These are phyloP conservation scores for Cinclus cinclus DNA, from an alignment of 2,113 vertebrate genomes.

Conservation along the genomic window DNA sequence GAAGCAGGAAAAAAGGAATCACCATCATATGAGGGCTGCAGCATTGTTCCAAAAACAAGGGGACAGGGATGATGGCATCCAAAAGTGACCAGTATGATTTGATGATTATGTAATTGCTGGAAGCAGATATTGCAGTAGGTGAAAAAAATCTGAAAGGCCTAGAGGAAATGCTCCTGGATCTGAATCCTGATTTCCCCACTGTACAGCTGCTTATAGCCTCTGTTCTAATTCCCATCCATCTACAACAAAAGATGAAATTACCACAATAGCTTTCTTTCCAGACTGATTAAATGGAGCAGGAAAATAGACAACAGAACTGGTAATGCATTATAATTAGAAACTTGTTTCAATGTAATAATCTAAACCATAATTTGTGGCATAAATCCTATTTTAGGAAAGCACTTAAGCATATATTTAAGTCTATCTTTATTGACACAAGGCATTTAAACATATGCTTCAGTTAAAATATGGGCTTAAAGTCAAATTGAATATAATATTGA, in stretches of 20 bases:
- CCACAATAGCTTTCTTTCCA: slow-evolving; percentile 22
- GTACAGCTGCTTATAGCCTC: background rate
- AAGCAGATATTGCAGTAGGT: background rate
- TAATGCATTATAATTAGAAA: slow-evolving; percentile 18
- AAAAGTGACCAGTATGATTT: background rate
- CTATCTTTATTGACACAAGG: background rate
- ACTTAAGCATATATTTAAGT: slow-evolving; percentile 5
- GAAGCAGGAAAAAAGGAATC: background rate
- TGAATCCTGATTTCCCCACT: background rate
- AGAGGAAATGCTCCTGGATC: background rate
- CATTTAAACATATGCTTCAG: background rate
- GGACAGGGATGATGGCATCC: background rate
- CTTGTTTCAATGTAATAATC: slow-evolving; percentile 30
- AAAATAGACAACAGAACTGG: slow-evolving; percentile 28
- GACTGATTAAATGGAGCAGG: slow-evolving; percentile 45
- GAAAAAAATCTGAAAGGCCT: background rate
- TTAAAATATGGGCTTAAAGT: background rate
- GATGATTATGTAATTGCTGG: background rate
- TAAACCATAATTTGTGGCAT: background rate
- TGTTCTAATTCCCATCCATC: slow-evolving; percentile 5
- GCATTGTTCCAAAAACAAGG: background rate
- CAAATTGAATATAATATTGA: background rate
- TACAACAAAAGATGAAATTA: slow-evolving; percentile 40
- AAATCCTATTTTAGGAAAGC: background rate
- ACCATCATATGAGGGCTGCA: background rate